Evolutionary conservation across 2,797 vertebrate genomes (phyloP).

Genomic region (Meda fulgida): DNA sequence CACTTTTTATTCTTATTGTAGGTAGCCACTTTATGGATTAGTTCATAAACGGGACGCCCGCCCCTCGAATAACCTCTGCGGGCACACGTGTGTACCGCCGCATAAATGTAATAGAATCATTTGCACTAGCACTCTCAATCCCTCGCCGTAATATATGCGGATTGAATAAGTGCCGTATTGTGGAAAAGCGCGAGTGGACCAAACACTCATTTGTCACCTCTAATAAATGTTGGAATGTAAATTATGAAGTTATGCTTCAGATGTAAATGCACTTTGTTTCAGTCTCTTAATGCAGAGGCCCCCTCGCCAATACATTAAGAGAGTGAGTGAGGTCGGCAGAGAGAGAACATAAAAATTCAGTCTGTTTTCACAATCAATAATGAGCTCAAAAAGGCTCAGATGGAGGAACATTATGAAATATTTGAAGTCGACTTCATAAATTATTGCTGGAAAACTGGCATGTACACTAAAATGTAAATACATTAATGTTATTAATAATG

Average conservation of each 20-base stretch:
- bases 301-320: slow-evolving; percentile 81
- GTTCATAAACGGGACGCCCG: slow-evolving; percentile 57
- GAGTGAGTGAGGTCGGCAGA: slow-evolving; percentile 76
- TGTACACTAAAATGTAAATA: slow-evolving; percentile 99
- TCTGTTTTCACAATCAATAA: slow-evolving; percentile 99
- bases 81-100: slow-evolving; percentile 73
- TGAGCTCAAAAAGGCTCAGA: slow-evolving; percentile 96
- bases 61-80: slow-evolving; percentile 74
- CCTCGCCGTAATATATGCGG: slow-evolving; percentile 83
- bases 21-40: slow-evolving; percentile 61
- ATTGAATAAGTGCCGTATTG: slow-evolving; percentile 86
- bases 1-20: slow-evolving; percentile 45
- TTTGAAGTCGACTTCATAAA: slow-evolving; percentile 98
- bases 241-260: slow-evolving; percentile 99
- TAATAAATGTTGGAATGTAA: slow-evolving; percentile 99
- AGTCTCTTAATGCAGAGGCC: slow-evolving; percentile 96
- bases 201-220: slow-evolving; percentile 88
- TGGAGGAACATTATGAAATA: slow-evolving; percentile 96
- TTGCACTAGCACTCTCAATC: slow-evolving; percentile 82
- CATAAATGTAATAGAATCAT: slow-evolving; percentile 87
- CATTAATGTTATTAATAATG: slow-evolving; percentile 99
- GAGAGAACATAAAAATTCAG: slow-evolving; percentile 94
- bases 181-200: slow-evolving; percentile 84
- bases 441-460: slow-evolving; percentile 99
- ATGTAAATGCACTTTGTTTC: slow-evolving; percentile 99